Evolutionary conservation across 2,113 vertebrate species (phyloP), one percentile per base, ranked within the genome.

Genomic region (Bucco capensis): DNA sequence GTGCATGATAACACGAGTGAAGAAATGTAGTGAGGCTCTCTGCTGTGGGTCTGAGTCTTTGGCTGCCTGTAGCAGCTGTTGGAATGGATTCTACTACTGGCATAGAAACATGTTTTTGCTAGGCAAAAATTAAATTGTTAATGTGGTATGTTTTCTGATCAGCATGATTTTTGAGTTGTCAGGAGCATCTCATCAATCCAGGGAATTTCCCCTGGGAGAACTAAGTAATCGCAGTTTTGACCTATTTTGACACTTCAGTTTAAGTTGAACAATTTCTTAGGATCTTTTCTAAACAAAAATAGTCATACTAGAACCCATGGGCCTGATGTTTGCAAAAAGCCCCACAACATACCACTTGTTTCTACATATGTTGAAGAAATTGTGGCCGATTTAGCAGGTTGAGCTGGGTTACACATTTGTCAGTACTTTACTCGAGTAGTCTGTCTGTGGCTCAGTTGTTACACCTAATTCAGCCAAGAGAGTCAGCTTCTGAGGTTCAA

Each of bases 371-470:
- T 8, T 58, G 65, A 66, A 62, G 56, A 49, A 83, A 64, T 44
- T 33, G 61, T 75, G 72, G 22, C 61, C 0, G 8, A 4, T 77
- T 38, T 47, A 65, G 33, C 53, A 57, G 33, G 5, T 38, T 44
- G 37, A 88, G 33, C 53, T 73, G 14, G 28, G 1, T 50, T 38
- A n/a, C 0, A 24, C 56, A 22, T 0, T 28, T 90, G 56, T 83
- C 58, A 46, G 49, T 53, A 19, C 51, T 81, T 67, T 21, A 53
- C 53, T 79, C 77, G 60, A 9, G 12, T 58, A 9, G 12, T 58
- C 79, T 83, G 27, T 64, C 24, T 87, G 85, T 83, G 79, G 64
- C 69, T 88, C 38, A 24, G 44, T 83, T 91, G 44, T 77, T 81
- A 40, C 74, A 47, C 42, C 12, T 51, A 42, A 31, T 75, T 21